Evolutionary conservation across 30 jellyfish, hydroid and myxozoan genomes (phyloP).

Genomic region (Chrysaora quinquecirrha): DNA sequence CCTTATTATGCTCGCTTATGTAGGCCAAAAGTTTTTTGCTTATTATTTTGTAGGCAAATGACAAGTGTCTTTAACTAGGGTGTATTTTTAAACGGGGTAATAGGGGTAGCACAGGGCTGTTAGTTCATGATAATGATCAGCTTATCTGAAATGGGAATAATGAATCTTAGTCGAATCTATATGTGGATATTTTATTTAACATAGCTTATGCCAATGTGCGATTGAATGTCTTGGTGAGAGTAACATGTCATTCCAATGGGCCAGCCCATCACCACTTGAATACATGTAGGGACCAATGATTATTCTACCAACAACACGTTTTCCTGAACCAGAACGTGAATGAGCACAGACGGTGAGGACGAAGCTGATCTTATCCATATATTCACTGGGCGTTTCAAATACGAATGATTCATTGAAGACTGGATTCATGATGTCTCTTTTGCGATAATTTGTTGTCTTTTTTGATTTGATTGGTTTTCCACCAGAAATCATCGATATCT

Average conservation of each 20-base stretch:
- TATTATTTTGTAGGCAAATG: too few species aligned
- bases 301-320: conserved; percentile 77
- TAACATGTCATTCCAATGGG: conserved; percentile 97
- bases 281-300: conserved; percentile 94
- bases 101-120: too few species aligned
- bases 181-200: neutral
- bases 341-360: conserved; percentile 78
- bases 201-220: conserved; percentile 87
- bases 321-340: conserved; percentile 72
- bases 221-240: conserved; percentile 87
- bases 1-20: too few species aligned
- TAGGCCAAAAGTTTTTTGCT: too few species aligned
- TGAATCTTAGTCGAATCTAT: neutral
- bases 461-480: conserved; percentile 82
- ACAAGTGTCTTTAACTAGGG: too few species aligned
- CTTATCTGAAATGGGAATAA: too few species aligned
- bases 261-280: conserved; percentile 93
- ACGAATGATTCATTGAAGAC: conserved; percentile 92
- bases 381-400: conserved; percentile 76
- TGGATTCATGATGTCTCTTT: conserved; percentile 71
- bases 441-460: conserved; percentile 75
- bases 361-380: conserved; percentile 82
- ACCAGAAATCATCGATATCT: conserved; percentile 74
- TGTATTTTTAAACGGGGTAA: too few species aligned
- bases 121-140: too few species aligned